Base-by-base conservation (phyloP, 2,113 vertebrate genomes). In the Anarrhichthys ocellatus region DNA sequence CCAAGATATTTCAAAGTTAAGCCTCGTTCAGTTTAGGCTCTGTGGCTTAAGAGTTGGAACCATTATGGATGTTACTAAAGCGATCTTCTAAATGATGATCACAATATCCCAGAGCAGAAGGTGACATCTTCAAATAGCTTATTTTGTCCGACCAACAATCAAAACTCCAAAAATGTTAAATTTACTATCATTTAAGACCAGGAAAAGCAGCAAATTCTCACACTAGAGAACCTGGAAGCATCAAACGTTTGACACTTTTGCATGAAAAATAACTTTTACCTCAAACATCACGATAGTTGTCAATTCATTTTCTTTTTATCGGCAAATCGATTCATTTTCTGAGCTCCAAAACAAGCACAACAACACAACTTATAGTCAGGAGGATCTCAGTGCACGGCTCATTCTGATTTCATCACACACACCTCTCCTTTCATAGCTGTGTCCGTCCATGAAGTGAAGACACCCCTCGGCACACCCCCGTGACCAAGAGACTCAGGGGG, bases 401-500 rank as follows among this genome's bases (percentile, higher is more conserved):
- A 56, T 11, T 50, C 27, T 17, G n/a, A 54, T 73, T 70, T 58
- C 44, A 79, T 48, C 52, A 56, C 63, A 29, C 29, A 48, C 2
- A 13, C 42, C 67, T 78, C 56, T 81, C 17, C 9, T 81, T 65
- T 83, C 27, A 73, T 17, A 27, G 24, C 42, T 40, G 20, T 36
- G 52, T 76, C 68, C 50, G 3, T 17, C 59, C 34, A 36, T 50
- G 36, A 65, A 46, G 29, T 40, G 32, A 80, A 81, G 70, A 81
- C 72, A 40, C 56, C 50, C 40, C 27, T 44, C 66, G 42, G 36
- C 40, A 38, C 52, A 44, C 54, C 64, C 71, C 63, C 63, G 9
- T 24, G 65, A 83, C 87, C 81, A 87, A 79, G 77, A 83, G 81
- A 50, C 78, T 76, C 65, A 44, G 46, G 61, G 73, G 76, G 56